phyloP scores from a whole-genome alignment of 2,113 vertebrate genomes.

The Apodemus speciosus region DNA sequence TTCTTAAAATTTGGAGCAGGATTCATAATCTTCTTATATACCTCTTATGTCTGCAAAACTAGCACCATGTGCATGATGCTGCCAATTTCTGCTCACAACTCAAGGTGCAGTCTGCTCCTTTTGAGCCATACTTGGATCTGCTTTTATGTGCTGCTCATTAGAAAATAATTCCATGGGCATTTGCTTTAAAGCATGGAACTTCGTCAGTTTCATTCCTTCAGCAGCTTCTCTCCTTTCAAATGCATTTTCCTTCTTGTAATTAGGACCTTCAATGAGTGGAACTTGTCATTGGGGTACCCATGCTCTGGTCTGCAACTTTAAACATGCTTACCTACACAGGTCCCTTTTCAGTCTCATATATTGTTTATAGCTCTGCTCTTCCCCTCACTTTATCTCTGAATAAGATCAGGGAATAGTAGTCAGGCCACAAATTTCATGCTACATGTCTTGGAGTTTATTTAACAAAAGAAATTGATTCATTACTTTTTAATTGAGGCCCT shows the following conservation, averaged over 20 bases:
- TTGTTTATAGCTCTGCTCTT: not conserved
- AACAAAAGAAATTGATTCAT: no score
- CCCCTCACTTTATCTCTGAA: not conserved
- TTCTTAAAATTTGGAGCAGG: not conserved
- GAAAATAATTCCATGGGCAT: not conserved
- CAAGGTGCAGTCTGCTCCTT: not conserved
- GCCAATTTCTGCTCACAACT: not conserved
- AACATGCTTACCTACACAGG: not conserved
- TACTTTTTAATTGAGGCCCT: no score
- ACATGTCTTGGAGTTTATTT: not conserved
- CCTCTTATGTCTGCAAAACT: not conserved
- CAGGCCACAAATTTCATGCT: not conserved
- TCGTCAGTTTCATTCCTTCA: not conserved
- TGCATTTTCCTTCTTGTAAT: not conserved
- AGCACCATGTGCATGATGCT: no score
- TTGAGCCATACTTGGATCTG: not conserved
- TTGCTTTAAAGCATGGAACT: not conserved
- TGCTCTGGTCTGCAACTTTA: not conserved
- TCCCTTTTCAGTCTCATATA: not conserved
- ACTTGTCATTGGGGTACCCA: no score
- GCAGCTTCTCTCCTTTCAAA: not conserved
- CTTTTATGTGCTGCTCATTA: not conserved
- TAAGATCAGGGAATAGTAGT: not conserved
- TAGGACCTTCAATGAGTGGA: no score
- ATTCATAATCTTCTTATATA: not conserved